Conservation (phyloP, 2,113 vertebrate genomes). For the Rhea americana region DNA sequence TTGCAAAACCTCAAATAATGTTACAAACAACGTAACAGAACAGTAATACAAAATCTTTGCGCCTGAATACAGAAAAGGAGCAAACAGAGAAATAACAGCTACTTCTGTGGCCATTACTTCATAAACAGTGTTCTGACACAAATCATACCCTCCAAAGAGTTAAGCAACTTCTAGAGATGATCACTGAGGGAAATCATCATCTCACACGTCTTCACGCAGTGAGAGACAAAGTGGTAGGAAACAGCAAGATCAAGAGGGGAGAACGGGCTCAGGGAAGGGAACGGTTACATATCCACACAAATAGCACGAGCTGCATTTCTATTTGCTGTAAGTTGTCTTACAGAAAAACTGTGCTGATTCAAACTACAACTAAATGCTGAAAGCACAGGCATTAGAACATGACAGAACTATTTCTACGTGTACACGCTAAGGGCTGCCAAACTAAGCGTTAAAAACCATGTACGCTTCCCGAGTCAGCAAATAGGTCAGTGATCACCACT, state of each 20-base stretch:
- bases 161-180: not conserved
- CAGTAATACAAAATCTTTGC: not conserved
- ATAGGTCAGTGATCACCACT: constrained; percentile 20
- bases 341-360: not conserved
- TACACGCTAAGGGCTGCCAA: not conserved
- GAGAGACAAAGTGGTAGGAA: not conserved
- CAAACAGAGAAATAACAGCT: not conserved
- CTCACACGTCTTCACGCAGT: not conserved
- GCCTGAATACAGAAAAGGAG: not conserved
- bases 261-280: not conserved
- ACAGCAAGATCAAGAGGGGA: not conserved
- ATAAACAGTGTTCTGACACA: not conserved
- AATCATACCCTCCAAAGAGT: not conserved
- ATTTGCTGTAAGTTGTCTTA: not conserved
- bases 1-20: not conserved
- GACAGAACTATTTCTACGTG: not conserved
- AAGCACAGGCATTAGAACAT: not conserved
- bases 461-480: constrained; percentile 1
- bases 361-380: not conserved
- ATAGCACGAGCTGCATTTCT: not conserved
- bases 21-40: not conserved
- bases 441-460: not conserved
- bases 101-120: not conserved
- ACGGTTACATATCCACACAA: not conserved
- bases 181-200: not conserved